phyloP scores from a whole-genome alignment of 2,797 vertebrate genomes.

The Botia almorhae region DNA sequence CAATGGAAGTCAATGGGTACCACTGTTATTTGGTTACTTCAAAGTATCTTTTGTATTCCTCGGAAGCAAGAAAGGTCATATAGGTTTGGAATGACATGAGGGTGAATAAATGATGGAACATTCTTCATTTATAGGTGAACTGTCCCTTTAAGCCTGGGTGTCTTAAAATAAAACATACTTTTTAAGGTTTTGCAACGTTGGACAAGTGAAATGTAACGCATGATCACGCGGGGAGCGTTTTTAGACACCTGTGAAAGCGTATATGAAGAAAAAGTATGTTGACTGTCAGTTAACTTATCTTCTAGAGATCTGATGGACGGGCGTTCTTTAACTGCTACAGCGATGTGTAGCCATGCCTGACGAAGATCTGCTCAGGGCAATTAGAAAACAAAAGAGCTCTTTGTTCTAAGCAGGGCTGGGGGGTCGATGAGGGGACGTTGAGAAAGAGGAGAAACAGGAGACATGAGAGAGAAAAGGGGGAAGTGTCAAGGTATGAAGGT shows the following conservation, averaged over 20 bases:
- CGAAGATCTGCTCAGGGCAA: conserved; percentile 56
- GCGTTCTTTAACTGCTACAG: conserved; percentile 35
- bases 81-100: too few relatives aligned
- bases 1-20: too few relatives aligned
- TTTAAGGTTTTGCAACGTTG: too few relatives aligned
- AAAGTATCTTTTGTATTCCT: too few relatives aligned
- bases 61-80: too few relatives aligned
- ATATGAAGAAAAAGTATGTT: not conserved
- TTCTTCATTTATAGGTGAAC: too few relatives aligned
- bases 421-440: conserved; percentile 21
- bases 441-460: conserved; percentile 50
- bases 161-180: too few relatives aligned
- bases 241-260: not conserved
- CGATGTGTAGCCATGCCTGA: conserved; percentile 49
- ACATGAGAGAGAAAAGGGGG: conserved; percentile 26
- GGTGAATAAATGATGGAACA: too few relatives aligned
- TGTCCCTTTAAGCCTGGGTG: too few relatives aligned
- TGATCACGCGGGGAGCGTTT: not conserved
- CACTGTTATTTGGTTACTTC: too few relatives aligned
- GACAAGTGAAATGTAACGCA: not conserved
- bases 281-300: conserved; percentile 30
- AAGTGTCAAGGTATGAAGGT: conserved; percentile 23
- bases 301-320: conserved; percentile 33
- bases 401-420: conserved; percentile 53
- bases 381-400: conserved; percentile 58